Percentiles rank a stretch among this genome's conserved stretches.
Evolutionary conservation across 2,888 invertebrate species (phyloP).

Genomic region (Molorchus minor): DNA sequence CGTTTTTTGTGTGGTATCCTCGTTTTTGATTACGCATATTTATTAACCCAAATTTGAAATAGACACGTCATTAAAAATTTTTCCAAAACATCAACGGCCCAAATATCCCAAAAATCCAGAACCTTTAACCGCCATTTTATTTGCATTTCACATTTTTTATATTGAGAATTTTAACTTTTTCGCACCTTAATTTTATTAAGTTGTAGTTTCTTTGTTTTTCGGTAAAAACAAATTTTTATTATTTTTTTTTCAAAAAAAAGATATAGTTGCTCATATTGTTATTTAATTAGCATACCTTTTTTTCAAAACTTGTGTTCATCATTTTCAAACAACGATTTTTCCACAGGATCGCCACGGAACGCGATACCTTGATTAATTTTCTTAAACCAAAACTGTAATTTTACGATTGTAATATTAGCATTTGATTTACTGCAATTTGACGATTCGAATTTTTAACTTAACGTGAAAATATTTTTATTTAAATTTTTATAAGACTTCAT

Average conservation of each 20-base stretch:
- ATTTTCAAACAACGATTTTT: too few species aligned
- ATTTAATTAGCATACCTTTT: too few species aligned
- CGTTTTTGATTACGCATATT: constrained; percentile 1
- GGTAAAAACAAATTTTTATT: too few species aligned
- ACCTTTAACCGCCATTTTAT: neutral
- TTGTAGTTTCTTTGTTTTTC: neutral
- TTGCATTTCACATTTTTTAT: neutral
- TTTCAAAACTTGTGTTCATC: neutral
- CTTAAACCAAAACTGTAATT: neutral
- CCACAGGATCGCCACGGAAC: too few species aligned
- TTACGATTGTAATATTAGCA: neutral
- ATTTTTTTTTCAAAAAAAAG: too few species aligned
- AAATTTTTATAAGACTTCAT: neutral
- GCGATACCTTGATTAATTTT: too few species aligned
- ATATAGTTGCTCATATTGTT: too few species aligned
- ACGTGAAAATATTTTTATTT: neutral
- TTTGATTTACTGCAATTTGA: neutral
- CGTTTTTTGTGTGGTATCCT: too few species aligned
- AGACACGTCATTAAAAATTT: constrained; percentile 3
- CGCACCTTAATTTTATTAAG: neutral
- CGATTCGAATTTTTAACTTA: neutral
- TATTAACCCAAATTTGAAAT: neutral
- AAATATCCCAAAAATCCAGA: neutral
- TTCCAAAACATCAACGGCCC: neutral
- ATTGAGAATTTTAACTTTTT: neutral